These are phyloP conservation scores for Tachuris rubrigastra DNA, from an alignment of 2,113 vertebrate species.

Conservation along the genomic window DNA sequence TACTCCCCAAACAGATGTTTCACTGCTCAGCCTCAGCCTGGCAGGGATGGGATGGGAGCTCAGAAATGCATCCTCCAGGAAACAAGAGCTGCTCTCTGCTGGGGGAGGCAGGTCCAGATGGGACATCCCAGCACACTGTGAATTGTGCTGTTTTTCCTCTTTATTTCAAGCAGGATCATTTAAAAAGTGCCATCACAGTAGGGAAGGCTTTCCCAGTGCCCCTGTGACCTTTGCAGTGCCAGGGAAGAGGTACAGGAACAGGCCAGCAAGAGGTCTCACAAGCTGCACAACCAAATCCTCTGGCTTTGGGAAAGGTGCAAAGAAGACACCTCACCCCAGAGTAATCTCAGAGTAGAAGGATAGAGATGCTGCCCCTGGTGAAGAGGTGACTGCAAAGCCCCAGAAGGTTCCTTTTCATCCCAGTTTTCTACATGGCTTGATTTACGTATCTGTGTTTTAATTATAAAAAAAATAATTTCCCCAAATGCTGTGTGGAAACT, in stretches of 20 bases:
- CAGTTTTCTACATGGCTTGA: neutral
- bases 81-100: neutral
- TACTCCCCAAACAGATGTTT: neutral
- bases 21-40: neutral
- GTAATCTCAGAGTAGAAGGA: neutral
- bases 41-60: rapidly evolving
- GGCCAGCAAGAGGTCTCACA: neutral
- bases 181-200: neutral
- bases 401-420: neutral
- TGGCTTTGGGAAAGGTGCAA: neutral
- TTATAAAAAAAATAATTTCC: neutral
- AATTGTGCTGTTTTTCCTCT: rapidly evolving
- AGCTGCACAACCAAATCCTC: neutral
- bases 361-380: neutral
- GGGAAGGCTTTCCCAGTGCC: neutral
- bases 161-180: neutral
- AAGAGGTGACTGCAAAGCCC: neutral
- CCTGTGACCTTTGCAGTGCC: neutral
- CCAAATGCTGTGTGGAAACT: neutral
- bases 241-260: neutral
- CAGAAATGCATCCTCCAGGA: neutral
- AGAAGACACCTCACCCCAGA: neutral
- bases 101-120: neutral
- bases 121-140: neutral
- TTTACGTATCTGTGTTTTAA: neutral